Conservation (phyloP, 2,797 vertebrate species). For the Microctenopoma stevenorrisi region DNA sequence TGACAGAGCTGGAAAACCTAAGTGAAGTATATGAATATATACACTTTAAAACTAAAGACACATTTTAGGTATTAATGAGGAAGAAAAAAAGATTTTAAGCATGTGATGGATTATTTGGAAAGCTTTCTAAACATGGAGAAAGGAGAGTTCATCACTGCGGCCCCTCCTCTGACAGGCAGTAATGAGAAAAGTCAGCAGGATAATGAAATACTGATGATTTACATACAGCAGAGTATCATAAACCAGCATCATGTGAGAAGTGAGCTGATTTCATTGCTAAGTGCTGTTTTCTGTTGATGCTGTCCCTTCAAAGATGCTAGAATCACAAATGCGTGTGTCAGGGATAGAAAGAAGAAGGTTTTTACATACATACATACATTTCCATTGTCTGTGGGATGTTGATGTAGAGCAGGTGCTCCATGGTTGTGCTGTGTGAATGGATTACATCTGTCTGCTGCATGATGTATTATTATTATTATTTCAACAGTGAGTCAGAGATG, state of each 20-base stretch:
- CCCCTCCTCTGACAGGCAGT: conserved; percentile 2
- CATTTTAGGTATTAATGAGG: no score
- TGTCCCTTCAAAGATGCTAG: neutral
- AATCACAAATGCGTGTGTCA: neutral
- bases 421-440: neutral
- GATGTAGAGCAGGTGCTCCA: neutral
- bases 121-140: conserved; percentile 2
- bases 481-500: neutral
- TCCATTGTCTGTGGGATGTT: no score
- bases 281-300: neutral
- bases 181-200: conserved; percentile 28
- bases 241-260: neutral
- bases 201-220: conserved; percentile 25
- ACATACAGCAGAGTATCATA: conserved; percentile 1
- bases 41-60: no score
- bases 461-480: conserved; percentile 15
- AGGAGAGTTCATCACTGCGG: conserved; percentile 3
- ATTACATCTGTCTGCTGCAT: neutral
- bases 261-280: neutral
- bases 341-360: no score
- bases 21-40: no score
- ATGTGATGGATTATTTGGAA: conserved; percentile 1
- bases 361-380: no score
- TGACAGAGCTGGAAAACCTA: no score
- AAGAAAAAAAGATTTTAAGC: no score